Conservation (phyloP, 2,797 vertebrate genomes). For the Takifugu ocellatus region DNA sequence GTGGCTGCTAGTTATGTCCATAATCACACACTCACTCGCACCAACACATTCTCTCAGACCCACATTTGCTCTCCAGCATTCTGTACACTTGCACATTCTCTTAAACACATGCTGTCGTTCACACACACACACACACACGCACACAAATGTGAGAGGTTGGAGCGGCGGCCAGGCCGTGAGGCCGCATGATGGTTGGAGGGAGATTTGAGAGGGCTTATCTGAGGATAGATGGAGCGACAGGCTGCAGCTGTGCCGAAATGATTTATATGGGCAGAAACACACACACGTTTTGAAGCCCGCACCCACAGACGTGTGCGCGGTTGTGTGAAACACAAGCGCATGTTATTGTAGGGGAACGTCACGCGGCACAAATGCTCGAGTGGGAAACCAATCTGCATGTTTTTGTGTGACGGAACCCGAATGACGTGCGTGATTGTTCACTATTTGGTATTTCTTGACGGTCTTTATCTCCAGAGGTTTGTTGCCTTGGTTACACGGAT, state of each 20-base stretch:
- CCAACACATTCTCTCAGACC: slow-evolving; percentile 46
- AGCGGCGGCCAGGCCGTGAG: slow-evolving; percentile 54
- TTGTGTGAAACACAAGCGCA: slow-evolving; percentile 46
- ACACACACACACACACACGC: slow-evolving; percentile 30
- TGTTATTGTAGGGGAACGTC: slow-evolving; percentile 45
- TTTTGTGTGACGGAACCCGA: slow-evolving; percentile 44
- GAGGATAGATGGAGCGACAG: slow-evolving; percentile 67
- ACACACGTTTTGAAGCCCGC: slow-evolving; percentile 37
- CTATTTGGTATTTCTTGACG: slow-evolving; percentile 31
- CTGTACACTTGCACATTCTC: slow-evolving; percentile 38
- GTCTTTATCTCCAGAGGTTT: slow-evolving; percentile 34
- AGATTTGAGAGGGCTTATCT: slow-evolving; percentile 82
- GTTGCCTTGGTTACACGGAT: background rate
- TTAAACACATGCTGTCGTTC: slow-evolving; percentile 42
- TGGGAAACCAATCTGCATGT: slow-evolving; percentile 64
- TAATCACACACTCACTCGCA: slow-evolving; percentile 60
- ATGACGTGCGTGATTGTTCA: slow-evolving; percentile 33
- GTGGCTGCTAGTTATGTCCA: slow-evolving; percentile 37
- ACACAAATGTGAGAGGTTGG: slow-evolving; percentile 59
- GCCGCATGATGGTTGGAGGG: slow-evolving; percentile 73
- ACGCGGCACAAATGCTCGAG: slow-evolving; percentile 42
- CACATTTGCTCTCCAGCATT: slow-evolving; percentile 42
- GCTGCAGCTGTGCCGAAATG: slow-evolving; percentile 80
- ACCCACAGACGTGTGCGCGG: slow-evolving; percentile 31
- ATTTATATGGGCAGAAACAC: slow-evolving; percentile 71